Evolutionary conservation across 1,140 invertebrate genomes (phyloP), one percentile per base, ranked within the genome.

Genomic region (Andrena cerasifolii): DNA sequence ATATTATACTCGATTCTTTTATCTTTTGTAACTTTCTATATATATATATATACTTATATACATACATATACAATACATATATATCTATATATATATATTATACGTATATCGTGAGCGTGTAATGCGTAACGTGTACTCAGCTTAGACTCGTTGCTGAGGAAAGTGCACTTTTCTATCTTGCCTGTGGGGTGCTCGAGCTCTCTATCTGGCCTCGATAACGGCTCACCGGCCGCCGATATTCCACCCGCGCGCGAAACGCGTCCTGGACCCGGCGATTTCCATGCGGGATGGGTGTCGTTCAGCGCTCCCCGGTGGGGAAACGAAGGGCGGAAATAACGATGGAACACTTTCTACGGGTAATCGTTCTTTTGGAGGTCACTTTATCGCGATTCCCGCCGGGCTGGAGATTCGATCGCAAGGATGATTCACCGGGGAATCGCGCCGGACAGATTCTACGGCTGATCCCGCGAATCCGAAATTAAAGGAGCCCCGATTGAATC

Each of bases 11-110:
- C 76, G 82, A 84, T 86, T 79, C 86, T 87, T 87, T 86, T 84
- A 87, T 86, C 86, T 84, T 87, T 87, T 87, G 81, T 86, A 87
- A 87, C 84, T 86, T 86, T 86, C 86, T 87, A 83, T 80, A 77
- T 67, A 71, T 82, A 53, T 59, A 79, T 51, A 73, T 14, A 58
- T 56, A 70, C 36, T 40, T 74, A 74, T 40, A 79, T 43, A 62
- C 53, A 74, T 70, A 66, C 45, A 58, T 61, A 53, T 78, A 58
- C 31, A 24, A 53, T 53, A 61, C 70, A 59, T 45, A 70, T 40
- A 67, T n/a, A n/a, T n/a, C n/a, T 43, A 75, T 61, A 43, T 51
- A 31, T 62, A 51, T 86, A 82, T 68, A 76, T 65, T 66, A 71
- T 66, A 82, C 78, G 74, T 80, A 83, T 61, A 78, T 68, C 73